Conservation (phyloP, 2,113 vertebrate genomes). For the Lutjanus erythropterus region DNA sequence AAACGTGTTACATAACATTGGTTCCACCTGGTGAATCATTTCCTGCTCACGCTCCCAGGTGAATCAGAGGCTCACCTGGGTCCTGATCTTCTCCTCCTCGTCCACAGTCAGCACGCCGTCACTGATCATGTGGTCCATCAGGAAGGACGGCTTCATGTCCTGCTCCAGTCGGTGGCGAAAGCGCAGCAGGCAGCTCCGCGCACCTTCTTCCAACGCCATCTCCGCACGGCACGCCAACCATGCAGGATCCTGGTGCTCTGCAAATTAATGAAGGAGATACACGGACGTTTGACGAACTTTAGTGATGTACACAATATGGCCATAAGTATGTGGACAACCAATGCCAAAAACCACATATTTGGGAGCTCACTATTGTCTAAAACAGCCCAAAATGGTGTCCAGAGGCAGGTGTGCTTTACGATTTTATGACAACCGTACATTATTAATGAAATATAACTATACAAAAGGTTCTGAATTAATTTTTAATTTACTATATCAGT, state of each 20-base stretch:
- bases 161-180: constrained; percentile 87
- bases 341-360: neutral
- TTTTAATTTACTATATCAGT: too few relatives aligned
- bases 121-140: constrained; percentile 95
- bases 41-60: neutral
- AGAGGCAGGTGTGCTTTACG: too few relatives aligned
- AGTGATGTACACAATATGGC: neutral
- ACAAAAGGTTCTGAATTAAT: too few relatives aligned
- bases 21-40: neutral
- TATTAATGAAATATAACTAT: too few relatives aligned
- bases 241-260: constrained; percentile 36
- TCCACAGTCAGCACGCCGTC: constrained; percentile 87
- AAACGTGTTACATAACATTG: neutral
- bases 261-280: neutral
- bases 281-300: too few relatives aligned
- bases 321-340: neutral
- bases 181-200: constrained; percentile 90
- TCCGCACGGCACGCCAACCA: constrained; percentile 37
- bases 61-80: constrained; percentile 81
- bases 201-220: constrained; percentile 88
- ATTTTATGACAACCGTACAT: too few relatives aligned
- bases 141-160: constrained; percentile 92
- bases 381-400: too few relatives aligned
- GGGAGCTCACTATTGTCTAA: neutral
- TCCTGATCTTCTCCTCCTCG: constrained; percentile 90